Base-by-base conservation (phyloP, 2,888 invertebrate species). In the Lottia gigantea region DNA sequence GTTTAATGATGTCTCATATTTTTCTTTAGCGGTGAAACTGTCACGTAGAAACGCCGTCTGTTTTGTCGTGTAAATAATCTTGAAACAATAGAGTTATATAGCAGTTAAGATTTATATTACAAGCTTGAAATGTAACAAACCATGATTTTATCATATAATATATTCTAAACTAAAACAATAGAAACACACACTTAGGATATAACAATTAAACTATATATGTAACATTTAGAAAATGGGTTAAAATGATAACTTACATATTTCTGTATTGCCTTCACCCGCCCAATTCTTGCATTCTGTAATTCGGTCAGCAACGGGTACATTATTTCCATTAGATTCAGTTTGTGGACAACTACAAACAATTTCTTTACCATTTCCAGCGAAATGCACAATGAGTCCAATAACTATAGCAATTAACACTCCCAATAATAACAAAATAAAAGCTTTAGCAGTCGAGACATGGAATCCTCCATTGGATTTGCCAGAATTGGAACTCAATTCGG, bases 381-480 rank as follows among this genome's bases (percentile, higher is more conserved):
- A 80, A 67, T 80, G 78, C 6, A 78, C 78, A 16, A 78, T 77
- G 0, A 80, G 62, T 4, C 78, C 80, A n/a, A 76, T 76, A 1
- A 78, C 80, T 11, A 78, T 73, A 12, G 80, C 73, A 15, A 78
- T 76, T 0, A 71, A 66, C 25, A 80, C 74, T 3, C 76, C 76
- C 2, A 80, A 64, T 2, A 80, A 66, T 6, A 72, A 74, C n/a
- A 80, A 40, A 16, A 78, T 63, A 68, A 80, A 74, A 4, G 76
- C 80, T 73, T 68, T 25, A 23, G 74, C 73, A n/a, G 75, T 74
- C 47, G 64, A 73, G 16, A 78, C 74, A 67, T 75, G 73, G 62
- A 76, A 78, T 31, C 76, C 78, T 1, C 73, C 70, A 6, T 62
- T 66, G 2, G 68, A 69, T 66, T 73, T 76, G 7, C 46, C 47